Conservation (phyloP, 2,888 invertebrate species). For the Sinopyrophorus schimmeli region DNA sequence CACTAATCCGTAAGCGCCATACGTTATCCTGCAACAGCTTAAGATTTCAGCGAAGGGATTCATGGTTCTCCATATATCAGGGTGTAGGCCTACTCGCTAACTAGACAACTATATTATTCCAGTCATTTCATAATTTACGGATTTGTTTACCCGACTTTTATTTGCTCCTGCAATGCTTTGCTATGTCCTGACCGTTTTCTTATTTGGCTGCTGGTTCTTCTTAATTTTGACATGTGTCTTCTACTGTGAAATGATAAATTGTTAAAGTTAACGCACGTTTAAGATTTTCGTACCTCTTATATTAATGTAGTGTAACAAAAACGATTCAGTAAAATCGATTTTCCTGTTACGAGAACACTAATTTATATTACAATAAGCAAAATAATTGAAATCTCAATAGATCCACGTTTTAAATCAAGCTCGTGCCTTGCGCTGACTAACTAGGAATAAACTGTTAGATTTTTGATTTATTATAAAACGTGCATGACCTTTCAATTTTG, state of each 20-base stretch:
- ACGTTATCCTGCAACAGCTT: conserved; percentile 45
- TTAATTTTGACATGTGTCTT: conserved; percentile 8
- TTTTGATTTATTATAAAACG: too few species aligned
- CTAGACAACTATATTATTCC: conserved; percentile 45
- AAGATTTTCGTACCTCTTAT: conserved; percentile 5
- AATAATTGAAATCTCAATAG: conserved; percentile 12
- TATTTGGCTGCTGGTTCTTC: conserved; percentile 6
- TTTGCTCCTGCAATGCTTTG: conserved; percentile 7
- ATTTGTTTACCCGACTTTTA: conserved; percentile 18
- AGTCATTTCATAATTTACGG: conserved; percentile 22
- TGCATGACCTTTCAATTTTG: too few species aligned
- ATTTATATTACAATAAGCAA: conserved; percentile 9
- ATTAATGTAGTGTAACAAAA: conserved; percentile 6
- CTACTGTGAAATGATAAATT: conserved; percentile 2
- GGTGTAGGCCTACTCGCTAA: conserved; percentile 42
- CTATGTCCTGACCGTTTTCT: background rate
- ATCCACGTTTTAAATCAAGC: conserved; percentile 1
- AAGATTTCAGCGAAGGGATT: conserved; percentile 49
- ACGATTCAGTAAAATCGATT: conserved; percentile 6
- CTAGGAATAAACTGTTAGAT: too few species aligned
- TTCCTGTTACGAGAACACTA: conserved; percentile 6
- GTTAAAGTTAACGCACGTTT: conserved; percentile 3
- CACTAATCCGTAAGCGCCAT: conserved; percentile 48
- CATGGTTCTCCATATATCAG: conserved; percentile 44
- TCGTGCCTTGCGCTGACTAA: conserved; percentile 11